Evolutionary conservation across 2,113 vertebrate genomes (phyloP), one percentile per base, ranked within the genome.

Genomic region (Nipponia nippon): DNA sequence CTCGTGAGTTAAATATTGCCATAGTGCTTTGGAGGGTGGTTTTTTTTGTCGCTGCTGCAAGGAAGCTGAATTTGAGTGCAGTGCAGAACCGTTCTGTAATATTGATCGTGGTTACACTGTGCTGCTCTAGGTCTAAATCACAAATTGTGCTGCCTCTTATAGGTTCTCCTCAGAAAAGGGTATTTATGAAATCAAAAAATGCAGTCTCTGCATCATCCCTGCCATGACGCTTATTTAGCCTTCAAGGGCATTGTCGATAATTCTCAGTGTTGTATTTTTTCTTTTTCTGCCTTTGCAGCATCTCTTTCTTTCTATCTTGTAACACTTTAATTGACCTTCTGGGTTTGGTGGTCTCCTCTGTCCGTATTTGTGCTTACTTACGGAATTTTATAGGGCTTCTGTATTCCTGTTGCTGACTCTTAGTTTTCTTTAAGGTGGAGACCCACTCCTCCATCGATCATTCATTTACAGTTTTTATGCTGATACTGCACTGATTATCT

Each of bases 131-230:
- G 83, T 78, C 9, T 3, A 87, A 91, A 84, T 95, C 77, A 87
- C 47, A 87, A 87, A 75, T 65, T 93, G n/a, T 76, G 65, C 91
- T 95, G 65, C 65, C 32, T 87, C 55, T 92, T 81, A 23, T 1
- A 84, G 77, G 26, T 75, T 96, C 38, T 94, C 22, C 36, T 90
- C n/a, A 71, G 72, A 84, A 89, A 89, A 89, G 65, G 16, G 15
- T 94, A 91, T 94, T 96, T 95, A 89, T 91, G 89, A 89, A 95
- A 91, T 71, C 63, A 3, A 91, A 81, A 96, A 91, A 62, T 92
- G 87, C 93, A 84, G 63, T 71, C 59, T 92, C 87, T 93, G 86
- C 95, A 94, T 84, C 81, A 84, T 82, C 38, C 14, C 65, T 73
- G 55, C 75, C 44, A 47, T 70, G 50, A 80, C 0, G 1, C 42